Conservation (phyloP, 30 jellyfish, hydroid and myxozoan genomes). For the Chrysaora quinquecirrha region DNA sequence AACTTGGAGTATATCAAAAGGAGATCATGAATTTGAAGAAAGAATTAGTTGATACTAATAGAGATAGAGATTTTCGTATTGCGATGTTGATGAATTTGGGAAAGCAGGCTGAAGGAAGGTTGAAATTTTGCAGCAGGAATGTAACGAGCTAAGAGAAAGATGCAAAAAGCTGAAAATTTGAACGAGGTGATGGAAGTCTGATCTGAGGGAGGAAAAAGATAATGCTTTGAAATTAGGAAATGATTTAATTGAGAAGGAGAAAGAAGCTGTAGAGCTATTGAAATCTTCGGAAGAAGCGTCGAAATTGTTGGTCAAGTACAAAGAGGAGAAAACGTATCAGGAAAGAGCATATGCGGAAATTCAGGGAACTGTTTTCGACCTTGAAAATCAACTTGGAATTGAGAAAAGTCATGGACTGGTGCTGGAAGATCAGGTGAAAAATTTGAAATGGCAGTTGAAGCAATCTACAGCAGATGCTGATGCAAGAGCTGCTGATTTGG, state of each 20-base stretch:
- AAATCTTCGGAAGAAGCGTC: neutral
- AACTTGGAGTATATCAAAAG: neutral
- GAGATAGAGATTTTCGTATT: neutral
- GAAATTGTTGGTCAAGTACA: neutral
- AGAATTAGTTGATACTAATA: neutral
- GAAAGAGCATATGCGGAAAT: slow-evolving; percentile 39
- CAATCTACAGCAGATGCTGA: slow-evolving; percentile 48
- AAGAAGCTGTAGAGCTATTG: neutral
- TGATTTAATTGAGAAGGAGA: slow-evolving; percentile 2
- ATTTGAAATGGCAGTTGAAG: slow-evolving; percentile 59
- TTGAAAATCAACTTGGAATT: slow-evolving; percentile 54
- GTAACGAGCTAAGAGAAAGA: neutral
- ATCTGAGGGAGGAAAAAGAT: no score
- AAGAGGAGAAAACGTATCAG: slow-evolving; percentile 10
- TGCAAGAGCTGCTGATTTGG: slow-evolving; percentile 20
- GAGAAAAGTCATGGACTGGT: slow-evolving; percentile 55
- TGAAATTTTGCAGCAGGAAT: neutral
- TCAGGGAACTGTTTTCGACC: slow-evolving; percentile 44
- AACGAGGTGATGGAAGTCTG: no score
- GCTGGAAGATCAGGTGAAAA: slow-evolving; percentile 32
- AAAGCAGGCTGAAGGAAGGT: neutral
- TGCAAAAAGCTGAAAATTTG: neutral
- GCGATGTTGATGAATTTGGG: neutral
- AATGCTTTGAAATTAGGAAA: neutral
- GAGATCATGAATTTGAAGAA: slow-evolving; percentile 23